Percentiles rank a stretch among this genome's conserved stretches.
phyloP scores from a whole-genome alignment of 2,888 invertebrate genomes.

The Xylota sylvarum region DNA sequence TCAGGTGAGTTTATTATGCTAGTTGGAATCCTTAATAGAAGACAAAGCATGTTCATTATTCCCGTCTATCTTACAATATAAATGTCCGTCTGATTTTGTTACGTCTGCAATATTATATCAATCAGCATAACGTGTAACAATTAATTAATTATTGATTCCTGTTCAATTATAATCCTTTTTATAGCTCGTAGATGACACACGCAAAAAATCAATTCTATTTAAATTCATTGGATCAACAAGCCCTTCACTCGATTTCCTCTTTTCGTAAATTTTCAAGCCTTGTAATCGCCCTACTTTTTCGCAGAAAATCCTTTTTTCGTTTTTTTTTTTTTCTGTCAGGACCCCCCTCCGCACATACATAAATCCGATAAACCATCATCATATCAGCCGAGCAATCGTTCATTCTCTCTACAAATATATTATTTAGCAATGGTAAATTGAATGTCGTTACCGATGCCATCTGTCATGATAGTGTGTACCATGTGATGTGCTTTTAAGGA shows the following conservation, averaged over 20 bases:
- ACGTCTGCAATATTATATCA: not conserved
- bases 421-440: constrained; percentile 76
- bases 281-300: constrained; percentile 41
- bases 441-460: constrained; percentile 77
- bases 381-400: constrained; percentile 71
- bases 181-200: not conserved
- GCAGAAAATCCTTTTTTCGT: constrained; percentile 10
- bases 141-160: not conserved
- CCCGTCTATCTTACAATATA: too few relatives aligned
- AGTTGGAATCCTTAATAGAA: too few relatives aligned
- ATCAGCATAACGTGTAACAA: not conserved
- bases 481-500: constrained; percentile 75
- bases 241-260: not conserved
- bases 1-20: too few relatives aligned
- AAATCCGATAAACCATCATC: constrained; percentile 73
- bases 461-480: constrained; percentile 76
- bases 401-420: constrained; percentile 74
- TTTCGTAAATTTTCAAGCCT: constrained; percentile 17
- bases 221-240: constrained; percentile 30
- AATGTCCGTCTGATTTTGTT: too few relatives aligned
- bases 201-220: constrained; percentile 4
- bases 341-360: constrained; percentile 36
- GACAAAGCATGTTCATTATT: too few relatives aligned
- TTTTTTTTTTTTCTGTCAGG: constrained; percentile 7
- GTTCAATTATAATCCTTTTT: constrained; percentile 5